Evolutionary conservation across 2,113 vertebrate genomes (phyloP).

Genomic region (Actenoides lindsayi): DNA sequence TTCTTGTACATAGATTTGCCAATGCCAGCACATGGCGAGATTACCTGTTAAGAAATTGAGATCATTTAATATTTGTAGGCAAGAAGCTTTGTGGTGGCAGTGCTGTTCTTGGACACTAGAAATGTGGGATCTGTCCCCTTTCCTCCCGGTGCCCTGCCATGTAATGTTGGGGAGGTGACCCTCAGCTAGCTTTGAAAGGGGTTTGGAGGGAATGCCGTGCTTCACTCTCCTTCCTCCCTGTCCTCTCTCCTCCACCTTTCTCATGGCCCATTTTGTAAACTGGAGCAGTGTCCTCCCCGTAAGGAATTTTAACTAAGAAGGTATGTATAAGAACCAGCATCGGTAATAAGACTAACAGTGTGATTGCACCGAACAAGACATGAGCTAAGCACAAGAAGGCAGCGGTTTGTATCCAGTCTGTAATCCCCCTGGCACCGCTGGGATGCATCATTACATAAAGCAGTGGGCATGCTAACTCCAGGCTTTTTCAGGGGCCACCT

Average conservation of each 20-base stretch:
- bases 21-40: neutral
- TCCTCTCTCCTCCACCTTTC: neutral
- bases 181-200: neutral
- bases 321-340: neutral
- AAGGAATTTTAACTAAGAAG: neutral
- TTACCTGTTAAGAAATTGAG: neutral
- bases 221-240: neutral
- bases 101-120: neutral
- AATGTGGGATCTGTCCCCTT: neutral
- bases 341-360: neutral
- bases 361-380: neutral
- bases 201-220: neutral
- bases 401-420: neutral
- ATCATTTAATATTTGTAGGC: neutral
- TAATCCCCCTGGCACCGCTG: fast-evolving
- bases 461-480: neutral
- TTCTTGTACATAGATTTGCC: neutral
- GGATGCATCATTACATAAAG: neutral
- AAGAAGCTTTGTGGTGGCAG: neutral
- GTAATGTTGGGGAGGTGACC: neutral
- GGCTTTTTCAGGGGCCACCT: neutral
- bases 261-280: neutral
- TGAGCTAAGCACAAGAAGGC: neutral
- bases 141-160: neutral
- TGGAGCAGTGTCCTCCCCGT: neutral